Base-by-base conservation (phyloP, 2,113 vertebrate species). In the Pao palembangensis region DNA sequence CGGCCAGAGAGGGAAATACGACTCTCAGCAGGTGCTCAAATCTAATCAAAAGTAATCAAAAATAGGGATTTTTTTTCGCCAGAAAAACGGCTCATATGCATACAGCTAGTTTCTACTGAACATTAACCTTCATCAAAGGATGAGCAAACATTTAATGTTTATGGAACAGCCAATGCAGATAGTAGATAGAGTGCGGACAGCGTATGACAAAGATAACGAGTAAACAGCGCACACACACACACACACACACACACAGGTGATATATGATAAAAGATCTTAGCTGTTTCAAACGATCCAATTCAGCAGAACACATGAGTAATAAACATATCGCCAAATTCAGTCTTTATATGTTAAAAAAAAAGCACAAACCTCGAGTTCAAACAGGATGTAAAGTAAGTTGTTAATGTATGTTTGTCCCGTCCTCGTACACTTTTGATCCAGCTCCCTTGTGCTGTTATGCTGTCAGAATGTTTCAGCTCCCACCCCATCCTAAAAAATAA, bases 181-280 rank as follows among this genome's bases (percentile, higher is more conserved):
- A 61, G 66, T 38, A 44, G 34, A 51, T 63, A 46, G 44, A 6
- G 44, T 47, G 4, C 17, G 5, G n/a, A 47, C 15, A 47, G 15
- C 5, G 44, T 13, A 7, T 61, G 64, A 63, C 58, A 47, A 51
- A 15, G 23, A 41, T 54, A 67, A 58, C 62, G 51, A 75, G 67
- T 61, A 74, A 80, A 78, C 67, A 77, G 73, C 75, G 56, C 61
- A 53, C 55, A 51, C 72, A 56, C 65, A 52, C 50, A 52, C 61
- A 55, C 51, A 51, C 67, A 53, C 60, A 58, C 70, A 53, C 14
- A 7, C 25, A 54, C 44, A 42, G 67, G 65, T 73, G 61, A 51
- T 42, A 25, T 31, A 68, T 75, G 46, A 38, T 38, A 38, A 12
- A 38, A 38, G 10, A 38, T 69, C 16, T 64, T 49, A 72, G 47